Evolutionary conservation across 2,797 vertebrate species (phyloP).

Genomic region (Halcyon chelicuti): DNA sequence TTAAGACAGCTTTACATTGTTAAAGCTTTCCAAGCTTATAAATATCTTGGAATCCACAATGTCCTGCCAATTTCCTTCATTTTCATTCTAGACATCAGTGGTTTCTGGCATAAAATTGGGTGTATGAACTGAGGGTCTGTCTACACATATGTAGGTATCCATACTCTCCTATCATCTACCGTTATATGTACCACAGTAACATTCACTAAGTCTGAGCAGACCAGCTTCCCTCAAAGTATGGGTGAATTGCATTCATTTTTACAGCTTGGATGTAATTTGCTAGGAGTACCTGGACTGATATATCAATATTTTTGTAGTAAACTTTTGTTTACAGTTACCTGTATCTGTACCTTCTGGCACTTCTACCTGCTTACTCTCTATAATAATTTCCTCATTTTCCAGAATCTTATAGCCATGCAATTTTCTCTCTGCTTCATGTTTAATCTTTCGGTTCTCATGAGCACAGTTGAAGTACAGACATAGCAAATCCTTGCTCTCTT

Average conservation of each 20-base stretch:
- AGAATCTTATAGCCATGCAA: neutral
- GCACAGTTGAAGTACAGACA: neutral
- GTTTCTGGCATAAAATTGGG: constrained; percentile 45
- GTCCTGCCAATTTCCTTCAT: constrained; percentile 70
- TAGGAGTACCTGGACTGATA: neutral
- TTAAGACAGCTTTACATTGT: constrained; percentile 69
- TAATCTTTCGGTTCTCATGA: neutral
- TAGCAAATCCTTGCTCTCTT: neutral
- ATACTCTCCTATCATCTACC: neutral
- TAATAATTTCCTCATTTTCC: neutral
- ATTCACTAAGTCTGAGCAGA: neutral
- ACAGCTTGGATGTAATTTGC: neutral
- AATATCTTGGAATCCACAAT: constrained; percentile 69
- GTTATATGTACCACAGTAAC: neutral
- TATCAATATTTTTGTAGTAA: neutral
- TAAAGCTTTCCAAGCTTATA: constrained; percentile 74
- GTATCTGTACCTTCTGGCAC: neutral
- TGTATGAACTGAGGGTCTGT: constrained; percentile 61
- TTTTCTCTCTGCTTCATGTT: neutral
- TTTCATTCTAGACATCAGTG: constrained; percentile 58
- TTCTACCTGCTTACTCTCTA: neutral
- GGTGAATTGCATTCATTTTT: neutral
- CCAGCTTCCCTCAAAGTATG: neutral
- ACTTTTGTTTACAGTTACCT: neutral
- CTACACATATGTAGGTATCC: constrained; percentile 59